Conservation (phyloP, 1,140 invertebrate species). For the Leguminivora glycinivorella region DNA sequence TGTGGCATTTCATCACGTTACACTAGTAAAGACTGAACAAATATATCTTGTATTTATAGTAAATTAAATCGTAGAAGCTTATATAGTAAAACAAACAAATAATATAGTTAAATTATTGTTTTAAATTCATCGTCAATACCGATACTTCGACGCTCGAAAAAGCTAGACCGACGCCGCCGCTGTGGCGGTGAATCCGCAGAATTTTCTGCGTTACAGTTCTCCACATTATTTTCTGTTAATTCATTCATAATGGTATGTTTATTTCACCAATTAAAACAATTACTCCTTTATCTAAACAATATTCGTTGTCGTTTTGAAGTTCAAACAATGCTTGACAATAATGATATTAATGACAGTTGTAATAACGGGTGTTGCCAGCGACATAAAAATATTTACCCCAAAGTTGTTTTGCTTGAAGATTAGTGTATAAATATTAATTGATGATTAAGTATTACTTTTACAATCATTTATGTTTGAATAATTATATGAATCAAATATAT, state of each 20-base stretch:
- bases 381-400: background rate
- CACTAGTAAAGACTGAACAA: background rate
- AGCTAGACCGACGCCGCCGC: constrained; percentile 3
- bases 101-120: background rate
- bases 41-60: background rate
- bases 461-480: too few relatives aligned
- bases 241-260: background rate
- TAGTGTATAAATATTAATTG: too few relatives aligned
- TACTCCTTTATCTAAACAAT: background rate
- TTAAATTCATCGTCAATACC: background rate
- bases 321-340: background rate
- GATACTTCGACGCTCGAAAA: constrained; percentile 1
- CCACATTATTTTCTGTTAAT: constrained; percentile 27
- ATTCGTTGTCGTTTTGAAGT: background rate
- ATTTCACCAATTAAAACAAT: background rate
- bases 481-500: too few relatives aligned
- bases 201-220: constrained; percentile 7
- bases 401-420: background rate
- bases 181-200: constrained; percentile 3
- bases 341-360: background rate
- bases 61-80: background rate
- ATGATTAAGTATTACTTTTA: background rate
- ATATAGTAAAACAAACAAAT: background rate
- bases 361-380: background rate
- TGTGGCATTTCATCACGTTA: background rate